Conservation (phyloP, 2,888 invertebrate species). For the Tipula helvola region DNA sequence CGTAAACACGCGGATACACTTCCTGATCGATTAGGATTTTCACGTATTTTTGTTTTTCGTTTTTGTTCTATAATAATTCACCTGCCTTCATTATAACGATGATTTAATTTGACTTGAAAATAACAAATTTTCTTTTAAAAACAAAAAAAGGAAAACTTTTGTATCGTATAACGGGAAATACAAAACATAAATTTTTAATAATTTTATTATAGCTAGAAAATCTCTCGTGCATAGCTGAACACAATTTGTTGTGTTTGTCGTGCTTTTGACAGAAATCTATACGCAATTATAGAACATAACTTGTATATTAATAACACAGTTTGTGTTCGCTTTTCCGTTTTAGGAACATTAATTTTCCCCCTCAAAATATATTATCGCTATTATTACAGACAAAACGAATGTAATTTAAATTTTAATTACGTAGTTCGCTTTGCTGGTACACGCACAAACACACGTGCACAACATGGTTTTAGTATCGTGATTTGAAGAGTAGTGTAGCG, state of each 20-base stretch:
- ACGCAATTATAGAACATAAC: neutral
- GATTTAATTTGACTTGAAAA: neutral
- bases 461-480: neutral
- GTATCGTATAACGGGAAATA: neutral
- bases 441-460: neutral
- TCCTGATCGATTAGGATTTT: neutral
- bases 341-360: neutral
- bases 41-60: neutral
- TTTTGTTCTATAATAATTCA: neutral
- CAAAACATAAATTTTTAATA: neutral
- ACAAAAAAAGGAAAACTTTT: neutral
- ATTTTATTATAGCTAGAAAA: neutral
- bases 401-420: neutral
- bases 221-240: neutral
- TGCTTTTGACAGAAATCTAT: neutral
- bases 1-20: neutral
- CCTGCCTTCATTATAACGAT: neutral
- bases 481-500: too few relatives aligned
- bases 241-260: neutral
- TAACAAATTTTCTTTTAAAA: neutral
- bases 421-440: neutral
- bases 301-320: neutral
- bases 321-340: neutral
- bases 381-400: neutral
- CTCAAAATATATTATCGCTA: neutral